Conservation (phyloP, 1,140 invertebrate species). For the Thaumatotibia leucotreta region DNA sequence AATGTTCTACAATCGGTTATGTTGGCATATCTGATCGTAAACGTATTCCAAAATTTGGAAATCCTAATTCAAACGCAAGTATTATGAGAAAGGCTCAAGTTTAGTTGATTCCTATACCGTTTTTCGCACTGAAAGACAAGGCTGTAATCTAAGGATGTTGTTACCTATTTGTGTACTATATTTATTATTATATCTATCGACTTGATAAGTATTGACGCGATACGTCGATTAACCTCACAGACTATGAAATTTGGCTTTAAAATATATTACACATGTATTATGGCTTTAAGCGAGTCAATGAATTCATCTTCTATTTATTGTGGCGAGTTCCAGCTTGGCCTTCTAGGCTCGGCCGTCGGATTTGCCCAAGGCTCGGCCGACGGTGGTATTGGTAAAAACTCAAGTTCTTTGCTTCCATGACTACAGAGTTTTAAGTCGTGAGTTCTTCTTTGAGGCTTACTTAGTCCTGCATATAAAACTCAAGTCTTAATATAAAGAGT, state of each 20-base stretch:
- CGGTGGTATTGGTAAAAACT: too few relatives aligned
- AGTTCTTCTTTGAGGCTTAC: too few relatives aligned
- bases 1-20: neutral
- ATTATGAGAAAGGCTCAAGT: conserved; percentile 2
- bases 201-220: conserved; percentile 54
- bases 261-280: conserved; percentile 68
- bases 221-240: conserved; percentile 69
- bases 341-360: conserved; percentile 18
- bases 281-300: conserved; percentile 71
- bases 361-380: conserved; percentile 24
- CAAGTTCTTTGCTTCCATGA: too few relatives aligned
- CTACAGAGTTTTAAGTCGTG: too few relatives aligned
- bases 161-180: conserved; percentile 71
- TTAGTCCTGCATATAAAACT: too few relatives aligned
- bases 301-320: conserved; percentile 64
- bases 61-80: neutral
- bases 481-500: too few relatives aligned
- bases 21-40: neutral
- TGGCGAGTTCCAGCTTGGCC: conserved; percentile 23
- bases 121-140: conserved; percentile 38
- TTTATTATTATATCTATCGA: conserved; percentile 67
- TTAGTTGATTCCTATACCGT: neutral
- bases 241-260: conserved; percentile 74
- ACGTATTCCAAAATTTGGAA: neutral
- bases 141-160: conserved; percentile 63